Evolutionary conservation across 2,888 invertebrate genomes (phyloP).

Genomic region (Gryllus longicercus): DNA sequence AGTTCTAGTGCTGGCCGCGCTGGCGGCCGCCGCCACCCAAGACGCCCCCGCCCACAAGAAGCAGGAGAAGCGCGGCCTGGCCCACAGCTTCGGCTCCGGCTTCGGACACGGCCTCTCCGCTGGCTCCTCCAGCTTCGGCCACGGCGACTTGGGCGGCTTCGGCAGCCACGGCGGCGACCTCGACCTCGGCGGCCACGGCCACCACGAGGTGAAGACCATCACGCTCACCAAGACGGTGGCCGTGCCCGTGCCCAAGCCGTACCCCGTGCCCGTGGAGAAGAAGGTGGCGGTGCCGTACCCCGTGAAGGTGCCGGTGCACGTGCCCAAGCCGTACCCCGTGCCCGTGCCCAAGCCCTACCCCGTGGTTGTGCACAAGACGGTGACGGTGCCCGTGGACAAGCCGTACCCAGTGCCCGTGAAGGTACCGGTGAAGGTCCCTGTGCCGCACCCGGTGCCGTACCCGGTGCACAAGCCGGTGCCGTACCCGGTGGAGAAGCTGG

Average conservation of each 20-base stretch:
- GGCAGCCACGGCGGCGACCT: too few relatives aligned
- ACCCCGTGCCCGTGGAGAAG: slow-evolving; percentile 45
- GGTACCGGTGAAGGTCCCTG: slow-evolving; percentile 54
- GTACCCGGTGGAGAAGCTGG: not conserved
- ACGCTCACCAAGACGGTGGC: slow-evolving; percentile 35
- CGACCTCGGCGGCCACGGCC: slow-evolving; percentile 26
- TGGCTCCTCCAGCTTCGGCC: too few relatives aligned
- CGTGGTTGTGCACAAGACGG: slow-evolving; percentile 39
- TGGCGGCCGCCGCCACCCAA: too few relatives aligned
- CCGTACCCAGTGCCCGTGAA: slow-evolving; percentile 31
- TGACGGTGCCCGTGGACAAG: slow-evolving; percentile 49
- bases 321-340: slow-evolving; percentile 72
- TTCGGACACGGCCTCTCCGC: too few relatives aligned
- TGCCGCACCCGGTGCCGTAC: not conserved
- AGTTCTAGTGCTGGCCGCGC: too few relatives aligned
- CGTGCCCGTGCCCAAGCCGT: slow-evolving; percentile 44
- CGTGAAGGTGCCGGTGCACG: slow-evolving; percentile 53
- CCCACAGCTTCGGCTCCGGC: too few relatives aligned
- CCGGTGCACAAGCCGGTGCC: not conserved
- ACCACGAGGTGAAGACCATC: slow-evolving; percentile 30
- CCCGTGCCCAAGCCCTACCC: slow-evolving; percentile 40
- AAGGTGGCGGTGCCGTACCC: slow-evolving; percentile 43
- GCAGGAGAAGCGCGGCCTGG: too few relatives aligned
- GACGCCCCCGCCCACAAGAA: too few relatives aligned
- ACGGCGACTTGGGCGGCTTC: slow-evolving; percentile 24